Evolutionary conservation across 37 sponge, comb jelly and placozoan genomes (phyloP), one percentile per base, ranked within the genome.

Genomic region (Aplysina aerophoba): DNA sequence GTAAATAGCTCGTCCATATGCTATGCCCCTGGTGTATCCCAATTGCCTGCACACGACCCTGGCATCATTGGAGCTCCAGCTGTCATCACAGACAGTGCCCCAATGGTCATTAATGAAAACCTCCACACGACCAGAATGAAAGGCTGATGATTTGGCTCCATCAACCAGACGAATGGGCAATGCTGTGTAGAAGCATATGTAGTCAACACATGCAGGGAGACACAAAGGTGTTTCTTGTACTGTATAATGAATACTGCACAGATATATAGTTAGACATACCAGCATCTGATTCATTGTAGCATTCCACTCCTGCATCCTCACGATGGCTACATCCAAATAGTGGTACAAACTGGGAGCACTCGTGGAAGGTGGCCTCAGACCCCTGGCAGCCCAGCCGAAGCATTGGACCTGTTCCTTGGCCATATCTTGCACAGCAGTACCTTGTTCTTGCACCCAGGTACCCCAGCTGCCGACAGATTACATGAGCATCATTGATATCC

Each of bases 101-200:
- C 64, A 62, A 13, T 62, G 11, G 4, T 14, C 64, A 62, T 62
- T 62, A 14, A 62, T 62, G 64, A 28, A 62, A 13, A 62, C 2
- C 64, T 62, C 64, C 64, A 62, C 64, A 28, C 64, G 24, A 62
- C 64, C 64, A 62, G 64, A n/a, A 62, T 62, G 64, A 11, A 62
- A 62, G 12, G 64, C 3, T 13, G 24, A 28, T n/a, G 64, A 62
- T 14, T 62, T 62, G 3, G 64, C 27, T 28, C 64, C 64, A 27
- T 4, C 28, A 62, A n/a, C 28, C 24, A 62, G 11, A 14, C 28
- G 64, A 62, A 62, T 28, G 64, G 3, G 2, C 5, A 11, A 62
- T 62, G 24, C 24, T 62, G 64, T 62, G 28, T 4, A n/a, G 6
- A 44, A 11, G 6, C 3, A 44, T 11, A 44, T 44, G 8, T 44